A percentile compares a stretch with the other conserved stretches of the same genome.
phyloP scores from a whole-genome alignment of 2,888 invertebrate genomes.

The Lapara coniferarum region DNA sequence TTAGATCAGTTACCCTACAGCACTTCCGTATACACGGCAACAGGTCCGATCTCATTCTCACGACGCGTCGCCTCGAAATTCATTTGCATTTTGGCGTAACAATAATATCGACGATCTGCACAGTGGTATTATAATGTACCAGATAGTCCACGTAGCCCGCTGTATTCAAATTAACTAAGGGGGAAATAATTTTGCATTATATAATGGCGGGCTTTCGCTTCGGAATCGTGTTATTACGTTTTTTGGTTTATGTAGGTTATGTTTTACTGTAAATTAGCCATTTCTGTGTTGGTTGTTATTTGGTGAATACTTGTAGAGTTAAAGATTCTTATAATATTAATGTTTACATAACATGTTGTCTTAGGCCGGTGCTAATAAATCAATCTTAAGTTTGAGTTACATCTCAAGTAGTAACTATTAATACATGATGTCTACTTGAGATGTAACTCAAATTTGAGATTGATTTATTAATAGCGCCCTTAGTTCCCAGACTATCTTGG shows the following conservation, averaged over 20 bases:
- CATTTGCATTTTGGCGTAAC: conserved; percentile 61
- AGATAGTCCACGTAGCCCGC: conserved; percentile 17
- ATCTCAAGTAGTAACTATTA: no score
- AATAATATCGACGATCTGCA: conserved; percentile 50
- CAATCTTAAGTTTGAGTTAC: no score
- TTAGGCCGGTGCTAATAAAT: no score
- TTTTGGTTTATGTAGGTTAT: background rate
- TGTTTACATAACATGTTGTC: no score
- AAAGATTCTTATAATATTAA: no score
- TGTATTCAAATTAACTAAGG: conserved; percentile 27
- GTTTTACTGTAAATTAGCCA: background rate
- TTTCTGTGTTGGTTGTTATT: no score
- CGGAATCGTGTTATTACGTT: background rate
- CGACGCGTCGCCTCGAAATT: conserved; percentile 51
- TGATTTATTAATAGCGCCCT: no score
- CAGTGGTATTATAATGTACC: conserved; percentile 26
- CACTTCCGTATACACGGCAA: conserved; percentile 13
- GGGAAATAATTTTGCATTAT: conserved; percentile 16
- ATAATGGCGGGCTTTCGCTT: conserved; percentile 4
- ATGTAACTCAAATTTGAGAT: no score
- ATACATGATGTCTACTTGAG: no score
- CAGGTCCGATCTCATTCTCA: conserved; percentile 60
- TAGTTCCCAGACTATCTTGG: no score
- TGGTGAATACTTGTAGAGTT: no score
- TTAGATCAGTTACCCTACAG: background rate